Base-by-base conservation (phyloP, 2,797 vertebrate species). In the Clamator glandarius region DNA sequence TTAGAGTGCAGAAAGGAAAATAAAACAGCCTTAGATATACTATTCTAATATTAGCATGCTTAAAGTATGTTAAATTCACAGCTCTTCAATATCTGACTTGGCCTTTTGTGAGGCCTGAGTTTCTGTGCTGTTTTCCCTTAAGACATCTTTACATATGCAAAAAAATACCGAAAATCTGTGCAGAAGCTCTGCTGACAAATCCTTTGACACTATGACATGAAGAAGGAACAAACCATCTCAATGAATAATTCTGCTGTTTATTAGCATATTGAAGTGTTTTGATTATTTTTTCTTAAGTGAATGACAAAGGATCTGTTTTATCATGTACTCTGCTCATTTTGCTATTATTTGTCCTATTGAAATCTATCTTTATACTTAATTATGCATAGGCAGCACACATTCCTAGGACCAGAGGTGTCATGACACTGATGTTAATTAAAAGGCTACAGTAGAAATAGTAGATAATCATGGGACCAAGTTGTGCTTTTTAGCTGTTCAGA, bases 241-340 rank as follows among this genome's bases (percentile, higher is more conserved):
- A 80, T 89, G 87, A 95, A 96, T 96, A 96, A 94, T 89, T 94
- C 91, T 81, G 79, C 91, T 84, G 84, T 91, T 94, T 94, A 86
- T 96, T 97, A 96, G 92, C 96, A 95, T 79, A 82, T 66, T 88
- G 89, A 91, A 91, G 59, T 86, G 92, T 89, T 95, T 94, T 89
- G 84, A 93, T 96, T 93, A 84, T 87, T 91, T 95, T 92, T 93
- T 69, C 62, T 83, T 28, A 91, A 88, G 70, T 86, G 93, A 78
- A 69, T 72, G 70, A 88, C 89, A 93, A 89, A 86, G 67, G 67
- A 86, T 63, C 36, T 20, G 35, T 84, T 91, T 90, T 87, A 76
- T 73, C 85, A 57, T 5, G 17, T 54, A 59, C 52, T 26, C 67
- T 76, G 39, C 70, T 95, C 63, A 54, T 79, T 87, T 91, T 24